Evolutionary conservation across 2,113 vertebrate species (phyloP).

Genomic region (Calidris pygmaea): DNA sequence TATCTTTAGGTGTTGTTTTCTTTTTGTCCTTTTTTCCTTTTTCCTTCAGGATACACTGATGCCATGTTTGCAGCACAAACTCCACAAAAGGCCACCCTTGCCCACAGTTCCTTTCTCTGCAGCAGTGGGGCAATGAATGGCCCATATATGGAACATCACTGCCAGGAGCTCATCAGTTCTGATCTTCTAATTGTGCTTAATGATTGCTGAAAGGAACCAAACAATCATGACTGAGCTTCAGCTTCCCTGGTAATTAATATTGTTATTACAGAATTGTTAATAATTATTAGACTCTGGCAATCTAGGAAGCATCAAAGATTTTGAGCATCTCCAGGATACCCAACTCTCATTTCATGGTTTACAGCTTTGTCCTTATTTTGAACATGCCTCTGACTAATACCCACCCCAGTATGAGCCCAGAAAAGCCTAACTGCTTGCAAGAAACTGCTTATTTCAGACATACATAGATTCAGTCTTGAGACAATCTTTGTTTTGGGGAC

Average conservation of each 20-base stretch:
- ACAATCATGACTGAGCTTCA: not conserved
- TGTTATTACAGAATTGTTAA: constrained; percentile 21
- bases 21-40: not conserved
- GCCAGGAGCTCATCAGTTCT: constrained; percentile 26
- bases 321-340: not conserved
- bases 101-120: not conserved
- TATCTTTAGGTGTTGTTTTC: not conserved
- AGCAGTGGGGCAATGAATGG: not conserved
- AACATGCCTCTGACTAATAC: not conserved
- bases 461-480: not conserved
- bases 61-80: not conserved
- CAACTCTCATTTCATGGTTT: rapidly evolving
- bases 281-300: constrained; percentile 28
- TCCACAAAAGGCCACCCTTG: not conserved
- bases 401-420: rapidly evolving
- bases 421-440: not conserved
- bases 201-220: constrained; percentile 62
- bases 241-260: constrained; percentile 9
- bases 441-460: not conserved
- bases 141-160: not conserved
- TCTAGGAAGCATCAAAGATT: not conserved
- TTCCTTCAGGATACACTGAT: not conserved
- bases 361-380: not conserved
- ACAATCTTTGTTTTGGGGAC: not conserved
- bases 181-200: constrained; percentile 50